These are phyloP conservation scores for Balanococcus diminutus DNA, from an alignment of 2,888 invertebrate species.

Conservation along the genomic window DNA sequence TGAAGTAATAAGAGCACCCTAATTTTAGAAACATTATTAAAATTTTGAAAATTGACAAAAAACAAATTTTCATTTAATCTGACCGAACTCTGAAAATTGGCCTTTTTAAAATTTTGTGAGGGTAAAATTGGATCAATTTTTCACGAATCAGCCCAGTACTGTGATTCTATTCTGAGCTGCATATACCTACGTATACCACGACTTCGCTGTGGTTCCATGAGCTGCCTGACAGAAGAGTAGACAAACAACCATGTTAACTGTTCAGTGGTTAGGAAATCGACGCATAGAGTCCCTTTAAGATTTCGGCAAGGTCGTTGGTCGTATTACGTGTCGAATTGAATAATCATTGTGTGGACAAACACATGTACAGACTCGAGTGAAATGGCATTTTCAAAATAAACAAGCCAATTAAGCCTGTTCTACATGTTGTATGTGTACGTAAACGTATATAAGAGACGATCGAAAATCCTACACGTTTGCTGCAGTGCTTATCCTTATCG, in stretches of 20 bases:
- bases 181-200: no score
- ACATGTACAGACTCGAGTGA: neutral
- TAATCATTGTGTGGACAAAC: conserved; percentile 20
- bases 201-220: no score
- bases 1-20: no score
- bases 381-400: conserved; percentile 32
- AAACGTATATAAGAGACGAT: neutral
- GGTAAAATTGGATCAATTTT: no score
- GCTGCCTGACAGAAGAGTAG: no score
- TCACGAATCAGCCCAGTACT: no score
- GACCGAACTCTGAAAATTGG: no score
- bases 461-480: conserved; percentile 24
- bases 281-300: neutral
- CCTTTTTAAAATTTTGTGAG: no score
- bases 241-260: neutral
- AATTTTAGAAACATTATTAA: no score
- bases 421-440: conserved; percentile 5
- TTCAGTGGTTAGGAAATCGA: neutral
- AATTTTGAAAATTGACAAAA: no score
- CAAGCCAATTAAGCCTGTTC: conserved; percentile 36
- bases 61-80: no score
- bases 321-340: neutral
- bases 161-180: no score
- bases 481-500: neutral
- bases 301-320: neutral